Conservation (phyloP, 2,113 vertebrate species). For the Micromys minutus region DNA sequence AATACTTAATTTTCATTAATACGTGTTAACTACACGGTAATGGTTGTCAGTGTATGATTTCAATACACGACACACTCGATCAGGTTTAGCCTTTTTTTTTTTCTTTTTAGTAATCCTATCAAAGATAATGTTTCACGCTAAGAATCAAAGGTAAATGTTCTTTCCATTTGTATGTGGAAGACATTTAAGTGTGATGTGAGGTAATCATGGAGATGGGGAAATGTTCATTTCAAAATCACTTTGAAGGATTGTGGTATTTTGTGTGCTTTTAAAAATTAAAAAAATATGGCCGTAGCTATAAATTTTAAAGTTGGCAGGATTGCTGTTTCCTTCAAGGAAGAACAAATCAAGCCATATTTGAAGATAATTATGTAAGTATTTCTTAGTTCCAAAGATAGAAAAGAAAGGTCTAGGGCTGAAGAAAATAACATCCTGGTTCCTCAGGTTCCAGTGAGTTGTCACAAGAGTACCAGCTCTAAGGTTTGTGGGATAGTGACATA, state of each 20-base stretch:
- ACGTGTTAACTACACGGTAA: not conserved
- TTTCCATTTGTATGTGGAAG: conserved; percentile 24
- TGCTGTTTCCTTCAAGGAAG: conserved; percentile 72
- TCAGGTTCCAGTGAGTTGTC: conserved; percentile 38
- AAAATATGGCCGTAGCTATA: conserved; percentile 73
- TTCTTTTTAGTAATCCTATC: not conserved
- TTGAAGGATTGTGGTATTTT: conserved; percentile 60
- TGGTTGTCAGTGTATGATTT: not conserved
- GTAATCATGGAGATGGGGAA: conserved; percentile 68
- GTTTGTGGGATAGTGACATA: not conserved
- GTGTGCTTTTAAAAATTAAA: conserved; percentile 75
- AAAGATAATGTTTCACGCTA: not conserved
- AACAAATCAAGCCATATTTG: conserved; percentile 75
- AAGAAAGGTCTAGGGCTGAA: conserved; percentile 45
- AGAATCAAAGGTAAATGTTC: conserved; percentile 43
- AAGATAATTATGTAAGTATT: conserved; percentile 80
- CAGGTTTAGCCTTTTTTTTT: not conserved
- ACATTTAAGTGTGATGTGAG: conserved; percentile 27
- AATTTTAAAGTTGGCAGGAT: conserved; percentile 77
- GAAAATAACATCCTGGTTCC: conserved; percentile 35
- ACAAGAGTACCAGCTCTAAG: not conserved
- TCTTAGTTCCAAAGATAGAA: conserved; percentile 74
- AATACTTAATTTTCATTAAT: not conserved
- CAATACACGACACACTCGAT: not conserved
- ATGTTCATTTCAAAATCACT: conserved; percentile 73